A percentile compares a stretch with the other conserved stretches of the same genome.
Evolutionary conservation across 2,113 vertebrate genomes (phyloP).

Genomic region (Antigone vipio): DNA sequence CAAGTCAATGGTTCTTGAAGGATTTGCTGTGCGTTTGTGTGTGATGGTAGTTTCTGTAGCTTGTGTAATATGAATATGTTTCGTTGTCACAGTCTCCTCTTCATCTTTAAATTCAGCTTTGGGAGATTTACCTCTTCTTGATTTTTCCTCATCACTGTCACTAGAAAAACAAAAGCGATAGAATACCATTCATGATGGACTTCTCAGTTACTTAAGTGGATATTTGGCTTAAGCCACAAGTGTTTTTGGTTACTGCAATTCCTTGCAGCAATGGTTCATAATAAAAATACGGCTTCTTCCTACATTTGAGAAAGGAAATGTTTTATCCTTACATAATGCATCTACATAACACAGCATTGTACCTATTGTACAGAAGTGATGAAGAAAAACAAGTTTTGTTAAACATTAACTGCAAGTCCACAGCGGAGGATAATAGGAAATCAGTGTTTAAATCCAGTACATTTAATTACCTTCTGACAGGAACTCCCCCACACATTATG

Average conservation of each 20-base stretch:
- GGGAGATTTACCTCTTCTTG: slow-evolving; percentile 83
- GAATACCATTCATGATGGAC: background rate
- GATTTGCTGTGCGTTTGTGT: slow-evolving; percentile 88
- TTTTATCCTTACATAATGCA: background rate
- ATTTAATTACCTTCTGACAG: slow-evolving; percentile 5
- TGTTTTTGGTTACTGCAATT: background rate
- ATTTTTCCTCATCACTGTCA: slow-evolving; percentile 87
- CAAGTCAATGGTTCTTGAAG: slow-evolving; percentile 93
- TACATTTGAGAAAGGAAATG: background rate
- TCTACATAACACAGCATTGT: background rate
- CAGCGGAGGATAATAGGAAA: slow-evolving; percentile 5
- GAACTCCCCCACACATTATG: background rate
- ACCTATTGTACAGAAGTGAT: background rate
- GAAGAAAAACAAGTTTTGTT: background rate
- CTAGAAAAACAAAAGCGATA: slow-evolving; percentile 76
- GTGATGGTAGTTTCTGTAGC: slow-evolving; percentile 91
- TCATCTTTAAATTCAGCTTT: slow-evolving; percentile 94
- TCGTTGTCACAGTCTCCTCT: slow-evolving; percentile 93
- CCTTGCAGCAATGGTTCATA: background rate
- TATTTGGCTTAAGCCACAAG: background rate
- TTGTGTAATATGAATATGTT: slow-evolving; percentile 91
- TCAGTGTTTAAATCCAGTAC: slow-evolving; percentile 4
- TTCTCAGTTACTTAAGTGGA: background rate
- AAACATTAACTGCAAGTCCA: background rate
- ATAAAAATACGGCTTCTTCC: background rate